These are phyloP conservation scores for Pseudorectes ferrugineus DNA, from an alignment of 2,113 vertebrate genomes.

Conservation along the genomic window DNA sequence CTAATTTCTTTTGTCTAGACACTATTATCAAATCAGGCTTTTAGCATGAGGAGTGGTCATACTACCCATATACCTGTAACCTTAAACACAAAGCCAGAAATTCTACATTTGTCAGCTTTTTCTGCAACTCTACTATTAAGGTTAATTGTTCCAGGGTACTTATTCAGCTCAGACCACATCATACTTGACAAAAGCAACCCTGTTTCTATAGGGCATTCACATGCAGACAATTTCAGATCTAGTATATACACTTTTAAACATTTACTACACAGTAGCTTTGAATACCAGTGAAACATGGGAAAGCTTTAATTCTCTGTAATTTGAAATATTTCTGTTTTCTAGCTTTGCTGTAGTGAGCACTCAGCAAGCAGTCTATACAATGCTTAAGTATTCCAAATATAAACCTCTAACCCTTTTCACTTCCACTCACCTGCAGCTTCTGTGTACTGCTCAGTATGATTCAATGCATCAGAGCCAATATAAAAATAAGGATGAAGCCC, in stretches of 20 bases:
- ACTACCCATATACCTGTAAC: background rate
- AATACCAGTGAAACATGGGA: background rate
- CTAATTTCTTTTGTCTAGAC: background rate
- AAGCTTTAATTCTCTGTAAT: background rate
- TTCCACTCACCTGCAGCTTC: slow-evolving; percentile 78
- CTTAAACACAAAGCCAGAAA: background rate
- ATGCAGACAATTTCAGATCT: background rate
- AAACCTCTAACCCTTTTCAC: background rate
- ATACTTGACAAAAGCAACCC: background rate
- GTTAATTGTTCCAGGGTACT: background rate
- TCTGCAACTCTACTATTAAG: background rate
- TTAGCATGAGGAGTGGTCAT: background rate
- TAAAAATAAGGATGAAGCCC: slow-evolving; percentile 88
- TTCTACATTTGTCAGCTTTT: background rate
- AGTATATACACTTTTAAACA: background rate
- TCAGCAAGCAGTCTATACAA: background rate
- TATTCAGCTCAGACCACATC: background rate
- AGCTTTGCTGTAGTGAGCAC: background rate
- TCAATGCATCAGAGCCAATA: slow-evolving; percentile 81
- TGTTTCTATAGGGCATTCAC: background rate
- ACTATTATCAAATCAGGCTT: background rate
- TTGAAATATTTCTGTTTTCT: background rate
- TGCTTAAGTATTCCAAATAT: background rate
- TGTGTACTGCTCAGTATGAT: slow-evolving; percentile 86
- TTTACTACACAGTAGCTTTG: background rate